Conservation (phyloP, 2,888 invertebrate genomes). For the Tetanocera ferruginea region DNA sequence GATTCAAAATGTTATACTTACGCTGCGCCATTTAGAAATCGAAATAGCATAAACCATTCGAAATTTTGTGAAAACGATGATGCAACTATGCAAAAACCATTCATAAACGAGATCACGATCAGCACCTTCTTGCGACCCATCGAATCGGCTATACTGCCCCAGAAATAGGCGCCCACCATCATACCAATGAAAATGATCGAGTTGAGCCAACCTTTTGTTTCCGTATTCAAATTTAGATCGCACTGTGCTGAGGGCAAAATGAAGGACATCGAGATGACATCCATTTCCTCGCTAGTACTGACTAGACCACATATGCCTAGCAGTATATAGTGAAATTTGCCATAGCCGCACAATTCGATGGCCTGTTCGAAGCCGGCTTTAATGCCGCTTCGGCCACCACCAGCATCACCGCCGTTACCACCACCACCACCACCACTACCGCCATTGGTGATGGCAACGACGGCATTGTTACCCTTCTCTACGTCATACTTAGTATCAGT, state of each 20-base stretch:
- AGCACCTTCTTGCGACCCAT: conserved; percentile 89
- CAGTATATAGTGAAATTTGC: conserved; percentile 87
- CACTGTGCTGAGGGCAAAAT: conserved; percentile 93
- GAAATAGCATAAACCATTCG: conserved; percentile 89
- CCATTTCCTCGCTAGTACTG: conserved; percentile 95
- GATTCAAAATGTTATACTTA: conserved; percentile 73
- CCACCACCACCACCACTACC: conserved; percentile 43
- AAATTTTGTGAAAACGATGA: conserved; percentile 92
- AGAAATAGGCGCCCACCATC: conserved; percentile 94
- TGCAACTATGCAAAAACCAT: conserved; percentile 89
- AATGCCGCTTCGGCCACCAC: conserved; percentile 71
- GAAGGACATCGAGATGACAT: conserved; percentile 95
- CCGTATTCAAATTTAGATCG: conserved; percentile 88
- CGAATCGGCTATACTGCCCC: conserved; percentile 93
- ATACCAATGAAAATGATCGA: conserved; percentile 89
- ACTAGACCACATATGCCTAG: conserved; percentile 94
- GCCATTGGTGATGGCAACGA: conserved; percentile 40
- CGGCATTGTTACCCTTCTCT: conserved; percentile 57
- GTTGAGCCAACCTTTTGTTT: conserved; percentile 85
- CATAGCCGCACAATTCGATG: conserved; percentile 82
- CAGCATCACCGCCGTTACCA: conserved; percentile 49
- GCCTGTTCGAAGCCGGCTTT: conserved; percentile 91
- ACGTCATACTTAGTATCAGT: conserved; percentile 60
- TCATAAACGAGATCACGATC: conserved; percentile 90
- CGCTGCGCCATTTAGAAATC: conserved; percentile 95